Conservation (phyloP, 2,888 invertebrate species). For the Agonopterix heracliana region DNA sequence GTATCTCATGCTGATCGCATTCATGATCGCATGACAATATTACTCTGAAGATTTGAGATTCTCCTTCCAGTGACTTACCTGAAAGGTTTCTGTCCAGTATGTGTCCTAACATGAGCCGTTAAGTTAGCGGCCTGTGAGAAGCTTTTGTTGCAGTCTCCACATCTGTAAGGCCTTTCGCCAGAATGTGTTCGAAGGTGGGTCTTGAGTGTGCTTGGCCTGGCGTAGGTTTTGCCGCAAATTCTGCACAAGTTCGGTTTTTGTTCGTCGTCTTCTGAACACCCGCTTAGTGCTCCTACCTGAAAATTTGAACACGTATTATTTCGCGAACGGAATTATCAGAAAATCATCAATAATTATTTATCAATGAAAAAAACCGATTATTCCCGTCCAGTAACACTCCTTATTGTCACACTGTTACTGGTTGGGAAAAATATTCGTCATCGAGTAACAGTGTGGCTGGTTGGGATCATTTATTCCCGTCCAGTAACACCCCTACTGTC, state of each 20-base stretch:
- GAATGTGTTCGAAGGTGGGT: constrained; percentile 97
- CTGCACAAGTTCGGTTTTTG: constrained; percentile 92
- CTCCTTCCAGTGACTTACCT: too few species aligned
- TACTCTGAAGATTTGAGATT: too few species aligned
- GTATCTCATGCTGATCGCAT: too few species aligned
- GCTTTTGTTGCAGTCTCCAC: constrained; percentile 96
- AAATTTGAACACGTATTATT: not conserved
- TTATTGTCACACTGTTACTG: too few species aligned
- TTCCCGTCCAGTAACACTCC: too few species aligned
- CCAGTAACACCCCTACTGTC: too few species aligned
- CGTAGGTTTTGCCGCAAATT: constrained; percentile 97
- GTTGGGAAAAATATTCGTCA: too few species aligned
- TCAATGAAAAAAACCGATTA: too few species aligned
- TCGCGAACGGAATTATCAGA: not conserved
- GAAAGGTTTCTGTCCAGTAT: constrained; percentile 98
- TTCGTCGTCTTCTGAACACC: constrained; percentile 81
- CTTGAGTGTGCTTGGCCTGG: constrained; percentile 96
- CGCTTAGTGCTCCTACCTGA: constrained; percentile 72
- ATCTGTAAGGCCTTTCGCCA: constrained; percentile 93
- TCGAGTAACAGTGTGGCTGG: too few species aligned
- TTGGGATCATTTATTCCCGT: too few species aligned
- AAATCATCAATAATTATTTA: too few species aligned
- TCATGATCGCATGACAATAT: too few species aligned
- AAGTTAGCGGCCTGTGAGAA: constrained; percentile 99
- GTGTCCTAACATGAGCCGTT: constrained; percentile 97